phyloP scores from a whole-genome alignment of 2,888 invertebrate species.

The Zele albiditarsus region DNA sequence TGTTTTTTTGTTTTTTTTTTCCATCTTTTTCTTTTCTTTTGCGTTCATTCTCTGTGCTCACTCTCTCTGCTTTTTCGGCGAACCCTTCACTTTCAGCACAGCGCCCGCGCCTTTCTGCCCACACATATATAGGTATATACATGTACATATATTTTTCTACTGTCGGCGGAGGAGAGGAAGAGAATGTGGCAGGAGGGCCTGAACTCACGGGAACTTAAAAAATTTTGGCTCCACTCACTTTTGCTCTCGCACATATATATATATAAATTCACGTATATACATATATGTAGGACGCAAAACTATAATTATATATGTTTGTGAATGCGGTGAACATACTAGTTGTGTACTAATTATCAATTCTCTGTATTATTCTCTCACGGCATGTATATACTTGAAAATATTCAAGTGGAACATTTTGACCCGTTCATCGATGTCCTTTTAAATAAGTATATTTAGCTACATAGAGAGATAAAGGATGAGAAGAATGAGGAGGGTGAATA shows the following conservation, averaged over 20 bases:
- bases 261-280: background rate
- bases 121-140: constrained; percentile 39
- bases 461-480: background rate
- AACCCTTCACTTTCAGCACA: constrained; percentile 44
- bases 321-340: background rate
- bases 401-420: constrained; percentile 6
- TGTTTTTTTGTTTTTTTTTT: constrained; percentile 31
- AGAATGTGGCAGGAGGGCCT: constrained; percentile 10
- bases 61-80: constrained; percentile 40
- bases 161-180: background rate
- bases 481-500: constrained; percentile 18
- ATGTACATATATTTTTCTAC: constrained; percentile 20
- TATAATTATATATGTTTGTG: constrained; percentile 6
- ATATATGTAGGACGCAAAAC: background rate
- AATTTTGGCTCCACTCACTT: constrained; percentile 18
- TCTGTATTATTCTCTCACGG: constrained; percentile 2
- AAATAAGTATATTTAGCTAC: background rate
- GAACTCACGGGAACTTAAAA: constrained; percentile 21
- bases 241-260: background rate
- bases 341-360: constrained; percentile 29
- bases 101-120: constrained; percentile 48
- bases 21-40: background rate
- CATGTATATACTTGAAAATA: constrained; percentile 4
- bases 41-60: constrained; percentile 8
- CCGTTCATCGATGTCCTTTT: constrained; percentile 20